Evolutionary conservation across 2,888 invertebrate genomes (phyloP).

Genomic region (Desoria tigrina): DNA sequence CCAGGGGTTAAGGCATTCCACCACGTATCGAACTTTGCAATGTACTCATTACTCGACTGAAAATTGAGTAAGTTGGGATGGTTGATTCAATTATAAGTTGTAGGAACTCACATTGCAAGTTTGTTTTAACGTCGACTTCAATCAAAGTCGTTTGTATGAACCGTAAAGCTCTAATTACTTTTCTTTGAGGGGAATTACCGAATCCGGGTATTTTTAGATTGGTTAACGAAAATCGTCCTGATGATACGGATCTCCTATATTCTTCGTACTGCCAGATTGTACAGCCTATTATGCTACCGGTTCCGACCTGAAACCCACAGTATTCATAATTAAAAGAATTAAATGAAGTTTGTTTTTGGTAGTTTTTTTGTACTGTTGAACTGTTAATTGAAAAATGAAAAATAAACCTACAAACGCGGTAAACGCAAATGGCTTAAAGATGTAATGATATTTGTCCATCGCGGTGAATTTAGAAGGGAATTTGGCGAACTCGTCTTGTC

Average conservation of each 20-base stretch:
- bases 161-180: constrained; percentile 16
- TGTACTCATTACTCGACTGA: constrained; percentile 53
- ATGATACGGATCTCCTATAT: constrained; percentile 55
- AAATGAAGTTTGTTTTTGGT: too few species aligned
- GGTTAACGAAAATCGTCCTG: constrained; percentile 39
- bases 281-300: constrained; percentile 71
- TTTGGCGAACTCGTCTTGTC: constrained; percentile 12
- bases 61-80: neutral
- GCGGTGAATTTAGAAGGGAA: constrained; percentile 25
- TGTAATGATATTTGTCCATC: constrained; percentile 38
- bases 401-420: constrained; percentile 45
- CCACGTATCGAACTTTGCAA: constrained; percentile 61
- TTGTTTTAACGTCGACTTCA: too few species aligned
- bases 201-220: constrained; percentile 28
- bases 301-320: constrained; percentile 62
- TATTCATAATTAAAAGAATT: too few species aligned
- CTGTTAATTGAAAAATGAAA: too few species aligned
- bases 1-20: constrained; percentile 74
- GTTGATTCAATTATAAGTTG: too few species aligned
- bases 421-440: constrained; percentile 48
- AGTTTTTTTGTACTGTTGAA: too few species aligned
- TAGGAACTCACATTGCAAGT: neutral
- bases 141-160: too few species aligned
- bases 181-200: constrained; percentile 17
- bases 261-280: constrained; percentile 87